Evolutionary conservation across 2,888 invertebrate species (phyloP).

Genomic region (Drosophila pegasa): DNA sequence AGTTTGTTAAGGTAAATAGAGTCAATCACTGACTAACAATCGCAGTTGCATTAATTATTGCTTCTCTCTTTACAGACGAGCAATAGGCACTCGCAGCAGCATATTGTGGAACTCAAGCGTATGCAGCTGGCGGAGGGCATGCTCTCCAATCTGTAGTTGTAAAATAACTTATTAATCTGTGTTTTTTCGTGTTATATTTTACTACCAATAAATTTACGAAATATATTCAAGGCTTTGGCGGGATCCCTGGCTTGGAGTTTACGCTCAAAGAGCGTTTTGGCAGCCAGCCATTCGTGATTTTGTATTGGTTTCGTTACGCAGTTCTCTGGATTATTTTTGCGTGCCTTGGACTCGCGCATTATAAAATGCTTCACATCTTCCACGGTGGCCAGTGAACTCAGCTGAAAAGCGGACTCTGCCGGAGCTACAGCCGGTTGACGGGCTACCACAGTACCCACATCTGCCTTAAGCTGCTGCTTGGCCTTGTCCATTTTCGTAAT

Average conservation of each 20-base stretch:
- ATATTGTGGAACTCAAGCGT: slow-evolving; percentile 52
- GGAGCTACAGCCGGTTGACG: slow-evolving; percentile 15
- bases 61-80: slow-evolving; percentile 51
- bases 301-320: slow-evolving; percentile 73
- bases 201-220: slow-evolving; percentile 80
- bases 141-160: slow-evolving; percentile 31
- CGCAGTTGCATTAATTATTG: background rate
- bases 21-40: background rate
- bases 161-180: background rate
- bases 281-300: slow-evolving; percentile 80
- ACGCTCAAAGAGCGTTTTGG: slow-evolving; percentile 75
- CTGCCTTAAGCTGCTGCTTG: slow-evolving; percentile 50
- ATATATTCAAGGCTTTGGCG: slow-evolving; percentile 76
- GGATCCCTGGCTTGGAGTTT: slow-evolving; percentile 71
- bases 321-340: slow-evolving; percentile 53
- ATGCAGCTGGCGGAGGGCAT: slow-evolving; percentile 63
- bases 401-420: slow-evolving; percentile 42
- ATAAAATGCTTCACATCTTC: slow-evolving; percentile 77
- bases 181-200: slow-evolving; percentile 69
- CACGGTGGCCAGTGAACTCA: slow-evolving; percentile 65
- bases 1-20: slow-evolving; percentile 80
- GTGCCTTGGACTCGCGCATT: slow-evolving; percentile 66
- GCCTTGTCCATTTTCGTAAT: slow-evolving; percentile 55
- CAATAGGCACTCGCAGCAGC: slow-evolving; percentile 68
- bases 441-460: slow-evolving; percentile 60